Evolutionary conservation across 1,140 invertebrate species (phyloP).

Genomic region (Bombus balteatus): DNA sequence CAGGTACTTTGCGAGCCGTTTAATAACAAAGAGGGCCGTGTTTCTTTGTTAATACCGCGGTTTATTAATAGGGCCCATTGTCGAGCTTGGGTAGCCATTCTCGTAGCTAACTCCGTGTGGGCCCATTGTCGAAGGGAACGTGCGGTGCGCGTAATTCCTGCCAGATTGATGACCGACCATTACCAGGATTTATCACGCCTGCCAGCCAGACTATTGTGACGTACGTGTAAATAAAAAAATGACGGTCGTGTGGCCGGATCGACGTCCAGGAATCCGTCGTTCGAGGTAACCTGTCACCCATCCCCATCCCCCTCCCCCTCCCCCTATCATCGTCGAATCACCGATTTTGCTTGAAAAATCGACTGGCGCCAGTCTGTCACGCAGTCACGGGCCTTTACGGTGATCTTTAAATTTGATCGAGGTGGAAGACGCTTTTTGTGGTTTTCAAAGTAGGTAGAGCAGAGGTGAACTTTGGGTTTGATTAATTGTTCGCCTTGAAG

Average conservation of each 20-base stretch:
- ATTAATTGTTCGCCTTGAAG: background rate
- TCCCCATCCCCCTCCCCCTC: background rate
- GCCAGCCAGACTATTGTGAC: conserved; percentile 68
- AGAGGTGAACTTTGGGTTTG: background rate
- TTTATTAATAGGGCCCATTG: conserved; percentile 65
- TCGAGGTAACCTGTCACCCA: conserved; percentile 17
- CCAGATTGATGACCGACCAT: conserved; percentile 77
- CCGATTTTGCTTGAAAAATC: conserved; percentile 43
- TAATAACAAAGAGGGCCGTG: conserved; percentile 47
- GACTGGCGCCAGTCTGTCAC: background rate
- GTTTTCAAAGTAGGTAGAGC: too few species aligned
- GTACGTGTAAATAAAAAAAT: conserved; percentile 69
- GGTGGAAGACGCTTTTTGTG: background rate
- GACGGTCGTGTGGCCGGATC: conserved; percentile 51
- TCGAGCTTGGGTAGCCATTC: conserved; percentile 43
- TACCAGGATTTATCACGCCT: conserved; percentile 77
- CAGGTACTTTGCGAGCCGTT: conserved; percentile 15
- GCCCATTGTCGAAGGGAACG: conserved; percentile 68
- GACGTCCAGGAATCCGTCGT: conserved; percentile 16
- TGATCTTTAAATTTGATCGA: background rate
- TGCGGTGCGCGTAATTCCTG: conserved; percentile 69
- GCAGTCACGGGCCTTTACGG: background rate
- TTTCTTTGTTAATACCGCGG: conserved; percentile 62
- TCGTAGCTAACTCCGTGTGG: conserved; percentile 50
- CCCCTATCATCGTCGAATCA: conserved; percentile 4